phyloP scores from a whole-genome alignment of 2,888 invertebrate genomes.

The Synanthedon formicaeformis region DNA sequence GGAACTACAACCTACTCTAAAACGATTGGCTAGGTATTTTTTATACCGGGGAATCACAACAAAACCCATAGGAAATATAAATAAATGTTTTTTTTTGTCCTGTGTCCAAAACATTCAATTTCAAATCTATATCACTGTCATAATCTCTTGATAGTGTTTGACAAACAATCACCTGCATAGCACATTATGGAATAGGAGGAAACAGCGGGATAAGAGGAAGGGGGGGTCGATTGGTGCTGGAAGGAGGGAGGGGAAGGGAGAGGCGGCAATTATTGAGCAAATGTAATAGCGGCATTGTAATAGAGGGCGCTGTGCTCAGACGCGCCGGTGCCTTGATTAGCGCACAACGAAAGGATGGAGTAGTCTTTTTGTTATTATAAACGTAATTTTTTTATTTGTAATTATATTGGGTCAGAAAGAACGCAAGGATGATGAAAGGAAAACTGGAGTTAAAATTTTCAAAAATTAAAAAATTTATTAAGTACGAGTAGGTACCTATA shows the following conservation, averaged over 20 bases:
- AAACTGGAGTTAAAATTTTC: no score
- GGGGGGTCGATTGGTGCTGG: constrained; percentile 12
- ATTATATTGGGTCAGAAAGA: no score
- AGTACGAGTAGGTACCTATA: no score
- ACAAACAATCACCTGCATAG: constrained; percentile 7
- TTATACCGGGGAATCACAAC: no score
- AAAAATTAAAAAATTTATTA: no score
- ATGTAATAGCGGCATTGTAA: constrained; percentile 69
- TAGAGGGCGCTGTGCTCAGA: constrained; percentile 48
- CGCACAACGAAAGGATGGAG: constrained; percentile 32
- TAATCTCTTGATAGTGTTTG: not conserved
- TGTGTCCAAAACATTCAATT: not conserved
- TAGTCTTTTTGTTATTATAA: constrained; percentile 5
- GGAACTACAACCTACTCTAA: no score
- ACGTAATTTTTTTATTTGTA: no score
- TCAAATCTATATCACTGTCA: not conserved
- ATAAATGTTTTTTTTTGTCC: no score
- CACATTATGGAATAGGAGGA: not conserved
- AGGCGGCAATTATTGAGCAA: constrained; percentile 64
- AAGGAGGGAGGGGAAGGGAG: constrained; percentile 16
- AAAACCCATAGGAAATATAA: no score
- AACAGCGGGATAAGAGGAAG: no score
- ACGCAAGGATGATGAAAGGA: no score
- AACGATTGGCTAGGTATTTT: no score
- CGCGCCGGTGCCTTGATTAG: constrained; percentile 58